Percentiles rank a stretch among this genome's conserved stretches.
These are phyloP conservation scores for Catharus ustulatus DNA, from an alignment of 2,797 vertebrate species.

Conservation along the genomic window DNA sequence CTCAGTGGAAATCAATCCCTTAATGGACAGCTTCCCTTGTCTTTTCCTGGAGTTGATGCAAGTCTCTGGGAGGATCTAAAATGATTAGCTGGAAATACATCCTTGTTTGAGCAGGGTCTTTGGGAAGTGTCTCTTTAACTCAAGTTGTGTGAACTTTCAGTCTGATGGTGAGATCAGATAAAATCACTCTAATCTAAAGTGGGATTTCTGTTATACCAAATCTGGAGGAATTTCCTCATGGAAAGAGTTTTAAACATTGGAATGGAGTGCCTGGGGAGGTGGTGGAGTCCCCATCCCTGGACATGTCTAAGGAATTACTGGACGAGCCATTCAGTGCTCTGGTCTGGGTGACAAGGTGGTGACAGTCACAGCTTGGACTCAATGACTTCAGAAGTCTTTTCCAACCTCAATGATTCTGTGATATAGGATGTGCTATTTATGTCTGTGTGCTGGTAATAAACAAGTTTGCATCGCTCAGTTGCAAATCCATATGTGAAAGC, in stretches of 20 bases:
- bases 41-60: neutral
- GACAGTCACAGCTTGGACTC: neutral
- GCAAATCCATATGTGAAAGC: neutral
- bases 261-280: no score
- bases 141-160: neutral
- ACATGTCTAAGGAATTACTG: neutral
- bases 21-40: slow-evolving; percentile 7
- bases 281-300: neutral
- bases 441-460: neutral
- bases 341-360: neutral
- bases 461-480: neutral
- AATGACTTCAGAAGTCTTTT: neutral
- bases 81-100: neutral
- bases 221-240: neutral
- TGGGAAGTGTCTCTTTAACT: neutral
- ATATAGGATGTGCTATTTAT: neutral
- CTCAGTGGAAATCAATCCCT: slow-evolving; percentile 19
- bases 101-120: neutral
- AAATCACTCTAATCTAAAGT: neutral
- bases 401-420: neutral
- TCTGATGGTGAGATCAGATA: neutral
- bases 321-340: neutral
- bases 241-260: neutral
- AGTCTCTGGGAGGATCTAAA: neutral
- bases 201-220: neutral